Evolutionary conservation across 1,140 invertebrate species (phyloP).

Genomic region (Drosophila rhopaloa): DNA sequence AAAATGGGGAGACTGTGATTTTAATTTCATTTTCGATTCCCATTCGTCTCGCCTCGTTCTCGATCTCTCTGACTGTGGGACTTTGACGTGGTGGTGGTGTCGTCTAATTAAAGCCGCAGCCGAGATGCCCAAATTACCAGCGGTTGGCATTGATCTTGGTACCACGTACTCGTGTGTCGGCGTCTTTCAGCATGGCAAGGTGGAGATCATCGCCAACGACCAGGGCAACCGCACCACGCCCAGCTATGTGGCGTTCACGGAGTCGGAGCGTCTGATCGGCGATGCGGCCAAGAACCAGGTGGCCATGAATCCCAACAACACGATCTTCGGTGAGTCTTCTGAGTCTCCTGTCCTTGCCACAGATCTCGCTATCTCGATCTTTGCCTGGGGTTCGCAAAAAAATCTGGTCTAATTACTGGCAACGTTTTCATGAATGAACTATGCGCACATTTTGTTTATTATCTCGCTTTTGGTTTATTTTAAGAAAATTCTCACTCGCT

Average conservation of each 20-base stretch:
- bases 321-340: conserved; percentile 79
- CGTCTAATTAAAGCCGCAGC: conserved; percentile 74
- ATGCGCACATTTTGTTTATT: conserved; percentile 44
- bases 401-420: conserved; percentile 47
- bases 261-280: conserved; percentile 97
- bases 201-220: conserved; percentile 97
- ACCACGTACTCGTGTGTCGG: conserved; percentile 93
- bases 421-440: conserved; percentile 62
- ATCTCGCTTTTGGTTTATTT: conserved; percentile 36
- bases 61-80: conserved; percentile 14
- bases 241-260: conserved; percentile 98
- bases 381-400: not conserved
- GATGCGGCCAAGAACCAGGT: conserved; percentile 94
- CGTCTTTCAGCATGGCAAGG: conserved; percentile 94
- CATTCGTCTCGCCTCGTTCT: conserved; percentile 24
- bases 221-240: conserved; percentile 98
- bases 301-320: conserved; percentile 85
- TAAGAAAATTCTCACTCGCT: conserved; percentile 50
- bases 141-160: conserved; percentile 92
- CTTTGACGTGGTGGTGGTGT: conserved; percentile 48
- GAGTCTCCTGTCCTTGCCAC: not conserved
- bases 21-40: conserved; percentile 57
- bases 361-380: not conserved
- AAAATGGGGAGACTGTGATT: conserved; percentile 38
- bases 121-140: conserved; percentile 85